phyloP scores from a whole-genome alignment of 2,113 vertebrate species.

The Anolis sagrei region DNA sequence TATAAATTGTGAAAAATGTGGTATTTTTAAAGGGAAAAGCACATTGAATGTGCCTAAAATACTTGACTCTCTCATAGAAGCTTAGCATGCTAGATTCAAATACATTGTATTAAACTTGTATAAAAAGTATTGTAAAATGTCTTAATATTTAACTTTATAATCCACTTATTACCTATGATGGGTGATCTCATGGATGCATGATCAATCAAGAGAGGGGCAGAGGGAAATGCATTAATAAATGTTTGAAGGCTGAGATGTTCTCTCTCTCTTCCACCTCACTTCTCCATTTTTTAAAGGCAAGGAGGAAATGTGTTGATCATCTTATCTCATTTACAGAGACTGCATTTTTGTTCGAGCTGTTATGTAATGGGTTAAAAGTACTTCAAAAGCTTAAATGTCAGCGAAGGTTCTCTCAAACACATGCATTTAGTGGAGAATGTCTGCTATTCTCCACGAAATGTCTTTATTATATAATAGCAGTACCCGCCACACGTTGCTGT shows the following conservation, averaged over 20 bases:
- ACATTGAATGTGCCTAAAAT: neutral
- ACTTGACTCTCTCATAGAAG: neutral
- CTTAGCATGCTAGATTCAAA: neutral
- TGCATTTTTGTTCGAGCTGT: neutral
- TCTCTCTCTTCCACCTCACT: neutral
- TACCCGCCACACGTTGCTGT: too few species aligned
- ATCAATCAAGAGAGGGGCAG: neutral
- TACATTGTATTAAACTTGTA: neutral
- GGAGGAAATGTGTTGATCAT: neutral
- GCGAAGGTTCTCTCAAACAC: neutral
- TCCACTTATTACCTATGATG: neutral
- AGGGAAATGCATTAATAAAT: neutral
- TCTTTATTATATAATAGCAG: too few species aligned
- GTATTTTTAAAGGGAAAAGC: neutral
- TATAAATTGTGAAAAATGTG: slow-evolving; percentile 19
- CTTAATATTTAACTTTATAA: slow-evolving; percentile 16
- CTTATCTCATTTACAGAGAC: neutral
- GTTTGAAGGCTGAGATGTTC: neutral
- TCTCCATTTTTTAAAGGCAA: neutral
- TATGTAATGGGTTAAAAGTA: neutral
- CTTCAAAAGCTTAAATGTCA: neutral
- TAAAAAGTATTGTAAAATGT: neutral
- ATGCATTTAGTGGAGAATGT: too few species aligned
- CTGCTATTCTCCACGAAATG: too few species aligned
- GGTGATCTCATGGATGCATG: neutral